phyloP scores from a whole-genome alignment of 1,140 invertebrate genomes.

The Drosophila leontia region DNA sequence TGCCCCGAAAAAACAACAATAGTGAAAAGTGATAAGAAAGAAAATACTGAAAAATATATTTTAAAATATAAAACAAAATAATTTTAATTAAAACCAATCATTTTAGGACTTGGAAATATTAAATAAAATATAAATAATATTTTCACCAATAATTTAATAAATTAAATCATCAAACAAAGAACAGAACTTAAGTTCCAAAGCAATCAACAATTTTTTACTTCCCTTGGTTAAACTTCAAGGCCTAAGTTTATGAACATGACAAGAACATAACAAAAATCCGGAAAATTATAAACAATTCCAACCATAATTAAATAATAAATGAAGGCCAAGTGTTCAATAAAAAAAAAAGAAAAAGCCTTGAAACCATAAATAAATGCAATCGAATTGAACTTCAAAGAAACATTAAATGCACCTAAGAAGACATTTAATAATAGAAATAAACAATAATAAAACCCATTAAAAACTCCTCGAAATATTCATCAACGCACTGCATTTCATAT shows the following conservation, averaged over 20 bases:
- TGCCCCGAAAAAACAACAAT: constrained; percentile 6
- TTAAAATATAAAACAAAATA: not conserved
- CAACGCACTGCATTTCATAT: constrained; percentile 61
- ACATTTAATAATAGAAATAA: not conserved
- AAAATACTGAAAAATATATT: not conserved
- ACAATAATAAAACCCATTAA: constrained; percentile 35
- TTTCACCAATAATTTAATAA: not conserved
- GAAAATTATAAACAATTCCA: constrained; percentile 3
- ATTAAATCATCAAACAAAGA: not conserved
- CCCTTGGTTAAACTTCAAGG: not conserved
- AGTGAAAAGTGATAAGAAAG: constrained; percentile 30
- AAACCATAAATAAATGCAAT: constrained; percentile 17
- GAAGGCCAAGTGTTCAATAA: constrained; percentile 9
- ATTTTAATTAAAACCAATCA: not conserved
- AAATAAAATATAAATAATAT: not conserved
- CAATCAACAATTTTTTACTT: not conserved
- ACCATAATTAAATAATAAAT: constrained; percentile 10
- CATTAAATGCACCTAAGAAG: not conserved
- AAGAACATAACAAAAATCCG: constrained; percentile 11
- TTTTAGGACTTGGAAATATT: not conserved
- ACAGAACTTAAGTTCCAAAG: not conserved
- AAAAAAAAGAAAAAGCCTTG: not conserved
- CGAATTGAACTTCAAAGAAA: not conserved
- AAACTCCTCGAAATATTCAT: not conserved
- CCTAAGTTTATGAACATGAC: constrained; percentile 5